Percentiles rank a stretch among this genome's conserved stretches.
Evolutionary conservation across 2,888 invertebrate genomes (phyloP).

Genomic region (Psylliodes chrysocephalus): DNA sequence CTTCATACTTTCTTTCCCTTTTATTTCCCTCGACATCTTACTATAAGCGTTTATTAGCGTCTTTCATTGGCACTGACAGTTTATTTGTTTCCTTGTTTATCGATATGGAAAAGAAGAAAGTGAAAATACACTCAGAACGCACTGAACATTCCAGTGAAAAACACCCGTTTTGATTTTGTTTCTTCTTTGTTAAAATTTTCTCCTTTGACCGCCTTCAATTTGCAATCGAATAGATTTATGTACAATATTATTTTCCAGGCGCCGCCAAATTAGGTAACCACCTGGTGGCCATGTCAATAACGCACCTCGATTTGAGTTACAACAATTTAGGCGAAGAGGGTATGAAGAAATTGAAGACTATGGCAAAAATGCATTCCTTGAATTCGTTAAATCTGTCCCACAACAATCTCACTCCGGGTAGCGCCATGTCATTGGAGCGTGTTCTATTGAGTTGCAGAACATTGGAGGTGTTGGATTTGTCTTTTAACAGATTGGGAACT

Average conservation of each 20-base stretch:
- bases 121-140: too few relatives aligned
- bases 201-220: too few relatives aligned
- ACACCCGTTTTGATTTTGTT: too few relatives aligned
- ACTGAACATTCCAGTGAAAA: too few relatives aligned
- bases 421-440: constrained; percentile 59
- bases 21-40: too few relatives aligned
- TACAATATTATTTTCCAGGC: constrained; percentile 59
- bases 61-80: too few relatives aligned
- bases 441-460: constrained; percentile 62
- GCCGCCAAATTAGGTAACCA: constrained; percentile 59
- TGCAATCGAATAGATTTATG: too few relatives aligned
- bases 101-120: too few relatives aligned
- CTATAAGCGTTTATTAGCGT: too few relatives aligned
- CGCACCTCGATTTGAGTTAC: constrained; percentile 61
- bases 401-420: constrained; percentile 65
- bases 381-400: constrained; percentile 64
- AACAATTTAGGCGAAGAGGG: constrained; percentile 65
- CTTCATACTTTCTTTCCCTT: too few relatives aligned
- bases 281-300: constrained; percentile 56
- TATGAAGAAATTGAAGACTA: constrained; percentile 56
- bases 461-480: constrained; percentile 65
- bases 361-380: constrained; percentile 60
- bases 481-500: constrained; percentile 67
- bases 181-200: too few relatives aligned
- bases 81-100: too few relatives aligned